Percentiles rank a stretch among this genome's conserved stretches.
Evolutionary conservation across 1,140 invertebrate genomes (phyloP).

Genomic region (Drosophila pectinifera): DNA sequence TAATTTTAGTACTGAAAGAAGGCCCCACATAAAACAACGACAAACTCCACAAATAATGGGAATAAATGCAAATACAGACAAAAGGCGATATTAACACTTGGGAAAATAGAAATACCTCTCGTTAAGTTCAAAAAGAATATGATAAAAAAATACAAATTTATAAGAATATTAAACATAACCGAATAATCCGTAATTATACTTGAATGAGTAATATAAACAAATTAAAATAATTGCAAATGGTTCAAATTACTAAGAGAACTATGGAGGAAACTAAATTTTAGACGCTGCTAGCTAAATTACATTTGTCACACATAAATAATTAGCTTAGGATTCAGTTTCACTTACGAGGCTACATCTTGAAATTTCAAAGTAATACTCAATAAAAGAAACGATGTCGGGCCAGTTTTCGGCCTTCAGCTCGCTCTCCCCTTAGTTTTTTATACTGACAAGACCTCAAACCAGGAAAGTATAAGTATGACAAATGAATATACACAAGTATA

Average conservation of each 20-base stretch:
- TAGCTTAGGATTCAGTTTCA: slow-evolving; percentile 33
- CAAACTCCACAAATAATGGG: slow-evolving; percentile 41
- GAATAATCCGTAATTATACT: slow-evolving; percentile 28
- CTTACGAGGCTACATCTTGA: slow-evolving; percentile 65
- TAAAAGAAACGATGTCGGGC: slow-evolving; percentile 10
- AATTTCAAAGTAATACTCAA: slow-evolving; percentile 48
- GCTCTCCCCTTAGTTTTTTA: slow-evolving; percentile 35
- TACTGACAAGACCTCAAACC: slow-evolving; percentile 68
- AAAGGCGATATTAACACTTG: slow-evolving; percentile 78
- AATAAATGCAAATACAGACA: slow-evolving; percentile 36
- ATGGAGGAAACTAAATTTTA: slow-evolving; percentile 28
- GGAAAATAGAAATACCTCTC: slow-evolving; percentile 85
- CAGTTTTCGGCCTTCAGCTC: slow-evolving; percentile 13
- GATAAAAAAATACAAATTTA: slow-evolving; percentile 64
- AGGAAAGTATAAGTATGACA: slow-evolving; percentile 42
- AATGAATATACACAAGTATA: slow-evolving; percentile 78
- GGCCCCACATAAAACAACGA: slow-evolving; percentile 45
- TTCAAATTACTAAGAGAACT: slow-evolving; percentile 43
- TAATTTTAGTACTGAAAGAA: slow-evolving; percentile 30
- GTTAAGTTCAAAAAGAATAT: slow-evolving; percentile 84
- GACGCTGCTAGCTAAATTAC: slow-evolving; percentile 63
- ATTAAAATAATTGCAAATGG: slow-evolving; percentile 9
- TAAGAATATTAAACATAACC: slow-evolving; percentile 44
- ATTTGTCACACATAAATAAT: slow-evolving; percentile 22
- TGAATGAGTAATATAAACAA: not conserved